Base-by-base conservation (phyloP, 37 sponge, comb jelly and placozoan genomes). In the Bolinopsis microptera region DNA sequence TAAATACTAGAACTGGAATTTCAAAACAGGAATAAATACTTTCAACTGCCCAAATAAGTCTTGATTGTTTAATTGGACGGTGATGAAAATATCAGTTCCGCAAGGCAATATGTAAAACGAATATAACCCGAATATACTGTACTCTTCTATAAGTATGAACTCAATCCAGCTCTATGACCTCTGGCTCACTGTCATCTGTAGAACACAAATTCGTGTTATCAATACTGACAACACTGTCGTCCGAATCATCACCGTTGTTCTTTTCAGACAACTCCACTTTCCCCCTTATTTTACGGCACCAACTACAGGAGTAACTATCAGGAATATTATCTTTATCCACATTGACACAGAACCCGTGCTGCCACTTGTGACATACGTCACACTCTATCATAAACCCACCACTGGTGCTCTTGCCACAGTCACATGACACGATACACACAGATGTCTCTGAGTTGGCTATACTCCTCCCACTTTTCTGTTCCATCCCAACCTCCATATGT, bases 161-260 rank as follows among this genome's bases (percentile, higher is more conserved):
- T 13, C 21, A 77, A 32, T 77, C 80, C 18, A 77, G 37, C 33
- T 77, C 80, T 35, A 86, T 86, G 5, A 86, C 90, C 28, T 86
- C 90, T 40, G 90, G 90, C 90, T 28, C 90, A 86, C 90, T 86
- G 48, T 86, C 90, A 25, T 86, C 90, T n/a, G 90, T 86, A 41
- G 90, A 86, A 40, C 31, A 86, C 61, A 86, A 25, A 23, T 86
- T 48, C 0, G 41, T 86, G 28, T 86, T 86, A 39, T 41, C 90
- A 27, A 39, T 41, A 34, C 90, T 86, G 26, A 41, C 61, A 3
- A 86, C 90, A 86, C 90, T 86, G 31, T 86, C 90, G 26, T 41
- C 90, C 0, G 61, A 41, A 0, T 86, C 90, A 8, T 80, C 82
- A 2, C 82, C 82, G 3, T 72, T 2, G 9, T 34, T 34, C 48